Percentiles rank a stretch among this genome's conserved stretches.
Conservation (phyloP, 2,797 vertebrate genomes). For the Moxostoma hubbsi region DNA sequence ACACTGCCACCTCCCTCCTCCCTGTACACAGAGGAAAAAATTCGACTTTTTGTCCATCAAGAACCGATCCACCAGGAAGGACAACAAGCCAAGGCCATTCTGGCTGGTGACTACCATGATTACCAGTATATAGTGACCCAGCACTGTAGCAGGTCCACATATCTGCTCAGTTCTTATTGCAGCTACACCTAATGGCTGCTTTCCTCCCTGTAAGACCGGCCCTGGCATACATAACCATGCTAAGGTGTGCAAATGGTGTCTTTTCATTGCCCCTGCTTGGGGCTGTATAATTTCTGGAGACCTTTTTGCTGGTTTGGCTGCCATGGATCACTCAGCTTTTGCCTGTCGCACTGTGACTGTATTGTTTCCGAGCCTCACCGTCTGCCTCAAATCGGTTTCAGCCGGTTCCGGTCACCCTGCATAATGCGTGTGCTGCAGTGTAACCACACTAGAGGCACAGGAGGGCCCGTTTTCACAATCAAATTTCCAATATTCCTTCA, state of each 20-base stretch:
- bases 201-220: no score
- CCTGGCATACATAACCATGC: no score
- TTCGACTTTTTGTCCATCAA: constrained; percentile 69
- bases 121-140: constrained; percentile 47
- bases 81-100: background rate
- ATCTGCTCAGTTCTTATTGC: constrained; percentile 74
- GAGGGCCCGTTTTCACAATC: constrained; percentile 57
- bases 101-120: constrained; percentile 7
- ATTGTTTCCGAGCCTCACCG: constrained; percentile 92
- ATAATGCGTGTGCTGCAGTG: constrained; percentile 88
- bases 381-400: constrained; percentile 99
- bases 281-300: constrained; percentile 78
- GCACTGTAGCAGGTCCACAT: constrained; percentile 27
- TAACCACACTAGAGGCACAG: constrained; percentile 74
- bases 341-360: constrained; percentile 90
- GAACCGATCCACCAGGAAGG: constrained; percentile 64
- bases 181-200: no score
- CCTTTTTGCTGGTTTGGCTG: constrained; percentile 84
- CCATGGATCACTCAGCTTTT: constrained; percentile 88
- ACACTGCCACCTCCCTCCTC: constrained; percentile 75
- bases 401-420: constrained; percentile 97
- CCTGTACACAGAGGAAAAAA: constrained; percentile 63
- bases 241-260: no score
- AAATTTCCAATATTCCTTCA: constrained; percentile 59
- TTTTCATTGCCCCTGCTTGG: constrained; percentile 58